Evolutionary conservation across 2,113 vertebrate species (phyloP), one percentile per base, ranked within the genome.

Genomic region (Galeopterus variegatus): DNA sequence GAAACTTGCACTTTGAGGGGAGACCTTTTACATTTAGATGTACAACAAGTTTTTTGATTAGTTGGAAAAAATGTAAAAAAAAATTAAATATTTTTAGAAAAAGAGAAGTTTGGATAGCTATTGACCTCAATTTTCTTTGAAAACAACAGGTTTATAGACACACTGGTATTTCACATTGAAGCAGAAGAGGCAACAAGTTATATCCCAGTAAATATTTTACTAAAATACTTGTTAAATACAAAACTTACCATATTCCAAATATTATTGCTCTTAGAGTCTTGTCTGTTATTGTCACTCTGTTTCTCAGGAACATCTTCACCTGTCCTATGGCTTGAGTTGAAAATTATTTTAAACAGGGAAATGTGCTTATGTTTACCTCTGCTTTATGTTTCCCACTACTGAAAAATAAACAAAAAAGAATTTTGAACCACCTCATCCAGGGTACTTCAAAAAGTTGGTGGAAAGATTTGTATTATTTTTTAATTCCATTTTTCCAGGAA

Each of bases 81-180:
- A 8, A 19, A 52, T 52, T 93, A 75, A 26, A 23, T 94, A 28
- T 48, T 96, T 95, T 96, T 58, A 17, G 54, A 15, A 94, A 88
- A 94, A 91, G 56, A 84, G 56, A 60, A 72, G 60, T 86, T 94
- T 80, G 1, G 28, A 58, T 75, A 92, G 67, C 15, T 90, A 0
- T 82, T 97, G 90, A 86, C 93, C 4, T 90, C 41, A 90, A 28
- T 72, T 15, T 96, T 96, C 79, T 79, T 69, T 97, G 45, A 91
- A 97, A 95, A 96, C 76, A 95, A 52, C 73, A 95, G 92, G 67
- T 96, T 86, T 94, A 95, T 81, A 18, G 41, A 84, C 70, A 88
- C 50, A 96, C 41, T 97, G n/a, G 9, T 86, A 58, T 89, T 98
- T 88, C 24, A 19, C 67, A 83, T 45, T n/a, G 92, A 96, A 96